Conservation (phyloP, 2,113 vertebrate species). For the Rhinopomastus cyanomelas region DNA sequence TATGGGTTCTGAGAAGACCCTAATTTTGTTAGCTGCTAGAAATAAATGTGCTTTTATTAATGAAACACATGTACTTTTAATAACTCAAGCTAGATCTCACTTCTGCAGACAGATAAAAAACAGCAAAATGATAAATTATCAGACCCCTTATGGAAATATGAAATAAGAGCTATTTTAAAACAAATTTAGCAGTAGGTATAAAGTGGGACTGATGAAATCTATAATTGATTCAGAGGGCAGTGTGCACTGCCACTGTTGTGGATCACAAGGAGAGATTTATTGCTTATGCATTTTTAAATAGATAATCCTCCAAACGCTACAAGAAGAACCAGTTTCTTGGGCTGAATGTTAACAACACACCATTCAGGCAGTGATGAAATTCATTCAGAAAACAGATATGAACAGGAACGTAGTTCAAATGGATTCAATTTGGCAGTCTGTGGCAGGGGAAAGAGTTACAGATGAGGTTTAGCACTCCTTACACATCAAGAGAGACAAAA, state of each 20-base stretch:
- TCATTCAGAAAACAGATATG: constrained; percentile 30
- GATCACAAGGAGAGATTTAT: constrained; percentile 25
- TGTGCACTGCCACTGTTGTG: constrained; percentile 1
- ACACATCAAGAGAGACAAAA: background rate
- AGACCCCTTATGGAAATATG: background rate
- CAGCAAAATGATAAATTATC: constrained; percentile 1
- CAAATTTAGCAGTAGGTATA: constrained; percentile 17
- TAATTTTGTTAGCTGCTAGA: background rate
- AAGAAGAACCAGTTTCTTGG: background rate
- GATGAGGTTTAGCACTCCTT: constrained; percentile 8
- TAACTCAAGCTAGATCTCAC: background rate
- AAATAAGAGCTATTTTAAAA: constrained; percentile 37
- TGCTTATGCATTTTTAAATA: constrained; percentile 51
- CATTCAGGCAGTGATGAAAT: constrained; percentile 14
- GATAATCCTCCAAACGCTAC: constrained; percentile 33
- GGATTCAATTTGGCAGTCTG: constrained; percentile 33
- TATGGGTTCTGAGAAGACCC: background rate
- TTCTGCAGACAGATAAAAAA: constrained; percentile 18
- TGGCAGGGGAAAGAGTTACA: background rate
- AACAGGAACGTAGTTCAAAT: constrained; percentile 32
- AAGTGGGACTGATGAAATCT: constrained; percentile 39
- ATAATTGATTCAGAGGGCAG: constrained; percentile 15
- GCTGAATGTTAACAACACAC: constrained; percentile 30
- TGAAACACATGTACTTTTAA: background rate
- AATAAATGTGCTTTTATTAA: constrained; percentile 29